Evolutionary conservation across 2,797 vertebrate species (phyloP).

Genomic region (Lemur catta): DNA sequence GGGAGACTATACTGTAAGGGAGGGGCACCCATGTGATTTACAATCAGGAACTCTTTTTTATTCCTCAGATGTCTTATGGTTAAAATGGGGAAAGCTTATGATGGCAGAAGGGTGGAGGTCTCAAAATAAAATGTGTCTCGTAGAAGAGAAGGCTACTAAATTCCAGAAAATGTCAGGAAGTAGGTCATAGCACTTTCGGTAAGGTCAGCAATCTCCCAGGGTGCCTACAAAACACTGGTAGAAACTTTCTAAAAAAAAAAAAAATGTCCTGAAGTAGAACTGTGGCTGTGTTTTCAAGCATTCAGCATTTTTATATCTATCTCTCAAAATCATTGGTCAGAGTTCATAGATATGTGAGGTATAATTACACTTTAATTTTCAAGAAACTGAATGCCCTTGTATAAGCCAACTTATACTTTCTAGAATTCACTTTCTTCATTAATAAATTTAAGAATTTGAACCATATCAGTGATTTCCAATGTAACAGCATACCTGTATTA

Average conservation of each 20-base stretch:
- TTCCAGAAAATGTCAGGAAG: constrained; percentile 36
- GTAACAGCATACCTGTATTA: background rate
- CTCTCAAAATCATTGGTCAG: background rate
- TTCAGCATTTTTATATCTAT: background rate
- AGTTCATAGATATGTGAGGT: background rate
- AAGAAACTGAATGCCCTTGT: background rate
- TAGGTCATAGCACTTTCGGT: background rate
- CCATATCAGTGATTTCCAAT: background rate
- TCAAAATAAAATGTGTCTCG: constrained; percentile 43
- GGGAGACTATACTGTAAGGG: background rate
- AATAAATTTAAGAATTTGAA: background rate
- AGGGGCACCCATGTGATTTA: background rate
- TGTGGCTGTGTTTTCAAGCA: background rate
- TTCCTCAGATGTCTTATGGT: constrained; percentile 26
- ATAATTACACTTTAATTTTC: background rate
- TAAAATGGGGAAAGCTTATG: constrained; percentile 14
- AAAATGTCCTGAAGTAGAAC: background rate
- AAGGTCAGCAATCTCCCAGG: background rate
- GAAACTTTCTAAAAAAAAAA: background rate
- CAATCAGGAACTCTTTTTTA: background rate
- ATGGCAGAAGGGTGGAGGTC: background rate
- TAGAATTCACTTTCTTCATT: background rate
- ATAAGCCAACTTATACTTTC: background rate
- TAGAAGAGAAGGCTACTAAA: constrained; percentile 42
- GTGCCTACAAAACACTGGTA: background rate